phyloP scores from a whole-genome alignment of 2,113 vertebrate species.

The Elaphurus davidianus region DNA sequence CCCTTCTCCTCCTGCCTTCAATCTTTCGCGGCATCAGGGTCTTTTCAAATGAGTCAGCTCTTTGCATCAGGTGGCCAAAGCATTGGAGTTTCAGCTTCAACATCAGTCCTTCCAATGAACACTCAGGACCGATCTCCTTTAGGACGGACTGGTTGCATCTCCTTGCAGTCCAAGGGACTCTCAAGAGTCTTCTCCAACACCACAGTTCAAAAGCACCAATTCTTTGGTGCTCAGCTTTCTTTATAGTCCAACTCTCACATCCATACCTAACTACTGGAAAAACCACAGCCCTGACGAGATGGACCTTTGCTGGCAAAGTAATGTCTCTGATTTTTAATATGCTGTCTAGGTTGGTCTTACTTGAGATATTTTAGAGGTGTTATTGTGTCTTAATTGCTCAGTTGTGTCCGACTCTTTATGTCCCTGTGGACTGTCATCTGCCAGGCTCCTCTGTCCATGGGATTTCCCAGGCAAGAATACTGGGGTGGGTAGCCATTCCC shows the following conservation, averaged over 20 bases:
- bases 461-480: background rate
- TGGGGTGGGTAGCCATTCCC: background rate
- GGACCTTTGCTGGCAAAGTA: background rate
- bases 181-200: background rate
- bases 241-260: background rate
- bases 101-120: background rate
- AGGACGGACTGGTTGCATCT: background rate
- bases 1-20: background rate
- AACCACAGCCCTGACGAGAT: fast-evolving
- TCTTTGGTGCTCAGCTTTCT: background rate
- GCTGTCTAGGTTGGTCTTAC: background rate
- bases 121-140: background rate
- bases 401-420: background rate
- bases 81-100: background rate
- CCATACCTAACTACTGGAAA: background rate
- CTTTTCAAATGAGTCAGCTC: background rate
- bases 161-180: background rate
- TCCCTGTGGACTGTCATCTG: background rate
- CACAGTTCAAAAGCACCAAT: background rate
- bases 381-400: background rate
- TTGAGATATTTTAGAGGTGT: background rate
- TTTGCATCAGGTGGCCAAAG: background rate
- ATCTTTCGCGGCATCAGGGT: background rate
- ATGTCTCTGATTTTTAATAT: background rate
- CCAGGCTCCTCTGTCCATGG: background rate